These are phyloP conservation scores for Pandemis corylana DNA, from an alignment of 2,888 invertebrate genomes.

Conservation along the genomic window DNA sequence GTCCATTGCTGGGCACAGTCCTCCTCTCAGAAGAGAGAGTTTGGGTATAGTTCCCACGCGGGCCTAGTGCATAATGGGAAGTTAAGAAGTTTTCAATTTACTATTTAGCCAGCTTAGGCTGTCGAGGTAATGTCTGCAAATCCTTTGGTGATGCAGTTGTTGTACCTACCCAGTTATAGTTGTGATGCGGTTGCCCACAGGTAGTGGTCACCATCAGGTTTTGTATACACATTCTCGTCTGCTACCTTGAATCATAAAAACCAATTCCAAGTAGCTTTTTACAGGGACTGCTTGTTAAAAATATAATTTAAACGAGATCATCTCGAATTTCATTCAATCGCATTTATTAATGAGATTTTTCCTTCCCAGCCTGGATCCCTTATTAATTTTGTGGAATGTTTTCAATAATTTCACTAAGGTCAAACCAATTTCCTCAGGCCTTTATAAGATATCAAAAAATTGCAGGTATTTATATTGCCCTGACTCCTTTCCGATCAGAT, in stretches of 20 bases:
- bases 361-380: background rate
- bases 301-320: background rate
- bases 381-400: slow-evolving; percentile 4
- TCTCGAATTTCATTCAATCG: background rate
- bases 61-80: no score
- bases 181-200: no score
- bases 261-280: background rate
- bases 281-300: background rate
- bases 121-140: no score
- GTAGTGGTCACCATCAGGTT: no score
- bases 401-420: slow-evolving; percentile 10
- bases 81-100: no score
- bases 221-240: no score
- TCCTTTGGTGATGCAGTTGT: no score
- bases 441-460: slow-evolving; percentile 7
- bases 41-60: no score
- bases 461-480: background rate
- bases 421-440: background rate
- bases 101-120: no score
- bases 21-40: no score
- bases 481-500: background rate
- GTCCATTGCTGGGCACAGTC: background rate
- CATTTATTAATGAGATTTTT: background rate
- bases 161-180: no score
- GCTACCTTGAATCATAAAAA: background rate